Conservation (phyloP, 1,140 invertebrate species). For the Caerostris darwini region DNA sequence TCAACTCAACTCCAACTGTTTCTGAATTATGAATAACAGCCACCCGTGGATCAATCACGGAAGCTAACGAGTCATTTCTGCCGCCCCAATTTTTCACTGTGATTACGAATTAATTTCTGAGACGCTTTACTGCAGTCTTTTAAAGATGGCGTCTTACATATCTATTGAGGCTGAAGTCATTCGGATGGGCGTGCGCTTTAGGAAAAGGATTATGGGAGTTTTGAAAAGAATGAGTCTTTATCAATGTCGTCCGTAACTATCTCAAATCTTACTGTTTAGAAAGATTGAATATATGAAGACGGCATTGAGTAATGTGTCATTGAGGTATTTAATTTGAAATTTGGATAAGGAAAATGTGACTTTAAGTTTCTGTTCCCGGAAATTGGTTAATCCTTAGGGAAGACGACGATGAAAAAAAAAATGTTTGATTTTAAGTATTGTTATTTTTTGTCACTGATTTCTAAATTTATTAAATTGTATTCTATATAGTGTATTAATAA, state of each 20-base stretch:
- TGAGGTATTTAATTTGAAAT: too few relatives aligned
- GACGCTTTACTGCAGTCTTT: background rate
- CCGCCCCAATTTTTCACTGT: background rate
- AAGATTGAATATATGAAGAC: background rate
- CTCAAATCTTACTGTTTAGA: background rate
- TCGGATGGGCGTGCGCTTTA: background rate
- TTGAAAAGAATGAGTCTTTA: background rate
- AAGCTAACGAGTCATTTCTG: background rate
- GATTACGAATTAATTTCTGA: background rate
- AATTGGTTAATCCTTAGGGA: too few relatives aligned
- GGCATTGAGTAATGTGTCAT: too few relatives aligned
- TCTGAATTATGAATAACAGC: constrained; percentile 9
- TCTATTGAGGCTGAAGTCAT: background rate
- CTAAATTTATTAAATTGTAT: too few relatives aligned
- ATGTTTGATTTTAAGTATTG: too few relatives aligned
- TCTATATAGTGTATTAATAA: too few relatives aligned
- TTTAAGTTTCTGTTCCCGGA: too few relatives aligned
- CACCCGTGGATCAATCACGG: background rate
- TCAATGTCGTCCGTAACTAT: background rate
- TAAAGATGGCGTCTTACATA: background rate
- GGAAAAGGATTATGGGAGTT: background rate
- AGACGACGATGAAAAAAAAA: too few relatives aligned
- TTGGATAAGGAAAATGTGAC: too few relatives aligned
- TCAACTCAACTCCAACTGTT: background rate
- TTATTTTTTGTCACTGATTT: too few relatives aligned